Evolutionary conservation across 2,797 vertebrate species (phyloP).

Genomic region (Eulemur coronatus): DNA sequence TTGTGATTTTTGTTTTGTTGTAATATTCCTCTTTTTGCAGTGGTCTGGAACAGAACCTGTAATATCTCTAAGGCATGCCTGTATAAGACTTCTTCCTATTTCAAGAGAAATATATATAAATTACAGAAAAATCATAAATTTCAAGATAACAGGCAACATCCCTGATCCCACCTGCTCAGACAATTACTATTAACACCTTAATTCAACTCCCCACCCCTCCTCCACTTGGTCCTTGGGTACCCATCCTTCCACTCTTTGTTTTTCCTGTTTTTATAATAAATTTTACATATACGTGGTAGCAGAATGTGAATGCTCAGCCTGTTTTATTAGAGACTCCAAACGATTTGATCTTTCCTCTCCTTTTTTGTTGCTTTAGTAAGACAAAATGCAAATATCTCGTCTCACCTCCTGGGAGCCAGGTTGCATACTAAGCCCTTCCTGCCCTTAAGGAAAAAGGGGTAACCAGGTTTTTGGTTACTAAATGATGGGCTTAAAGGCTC

Average conservation of each 20-base stretch:
- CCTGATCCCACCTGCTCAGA: background rate
- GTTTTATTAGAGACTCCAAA: background rate
- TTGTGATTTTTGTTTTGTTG: background rate
- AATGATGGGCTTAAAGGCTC: slow-evolving; percentile 55
- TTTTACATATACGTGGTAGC: background rate
- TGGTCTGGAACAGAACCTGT: background rate
- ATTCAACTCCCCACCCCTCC: background rate
- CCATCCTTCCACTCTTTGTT: background rate
- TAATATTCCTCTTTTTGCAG: background rate
- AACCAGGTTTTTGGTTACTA: slow-evolving; percentile 61
- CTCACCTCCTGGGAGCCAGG: background rate
- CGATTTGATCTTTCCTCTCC: background rate
- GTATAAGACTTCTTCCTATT: background rate
- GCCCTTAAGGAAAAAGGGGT: slow-evolving; percentile 61
- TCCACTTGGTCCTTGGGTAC: background rate
- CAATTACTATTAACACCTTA: background rate
- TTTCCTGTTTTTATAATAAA: background rate
- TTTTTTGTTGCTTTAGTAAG: background rate
- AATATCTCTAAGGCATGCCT: background rate
- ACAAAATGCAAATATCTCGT: slow-evolving; percentile 28
- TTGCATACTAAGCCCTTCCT: slow-evolving; percentile 41
- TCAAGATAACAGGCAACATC: background rate
- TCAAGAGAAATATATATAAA: background rate
- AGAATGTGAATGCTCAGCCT: background rate
- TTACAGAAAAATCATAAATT: background rate